phyloP scores from a whole-genome alignment of 2,797 vertebrate genomes.

The Xerus rutilus region DNA sequence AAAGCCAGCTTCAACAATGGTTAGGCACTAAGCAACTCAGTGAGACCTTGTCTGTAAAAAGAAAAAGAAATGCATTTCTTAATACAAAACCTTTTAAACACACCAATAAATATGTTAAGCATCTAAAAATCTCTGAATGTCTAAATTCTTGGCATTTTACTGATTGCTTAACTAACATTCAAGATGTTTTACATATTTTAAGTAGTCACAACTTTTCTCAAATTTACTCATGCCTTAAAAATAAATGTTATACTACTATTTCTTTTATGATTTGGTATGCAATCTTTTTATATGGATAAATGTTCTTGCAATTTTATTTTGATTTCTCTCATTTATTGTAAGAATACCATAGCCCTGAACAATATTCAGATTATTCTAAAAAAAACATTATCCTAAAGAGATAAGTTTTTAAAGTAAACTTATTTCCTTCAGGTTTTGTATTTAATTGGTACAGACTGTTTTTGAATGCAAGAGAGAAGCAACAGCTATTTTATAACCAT shows the following conservation, averaged over 20 bases:
- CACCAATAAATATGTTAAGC: background rate
- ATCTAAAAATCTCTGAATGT: slow-evolving; percentile 56
- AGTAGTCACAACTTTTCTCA: slow-evolving; percentile 34
- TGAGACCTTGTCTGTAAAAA: too few relatives aligned
- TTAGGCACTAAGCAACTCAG: too few relatives aligned
- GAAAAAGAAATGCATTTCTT: too few relatives aligned
- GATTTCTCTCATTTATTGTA: background rate
- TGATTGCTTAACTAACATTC: slow-evolving; percentile 45
- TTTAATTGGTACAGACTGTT: background rate
- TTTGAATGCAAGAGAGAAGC: background rate
- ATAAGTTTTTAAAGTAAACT: background rate
- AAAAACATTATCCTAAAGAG: background rate
- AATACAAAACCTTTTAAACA: slow-evolving; percentile 53
- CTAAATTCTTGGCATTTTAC: slow-evolving; percentile 14
- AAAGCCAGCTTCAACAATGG: too few relatives aligned
- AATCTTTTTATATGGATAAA: background rate
- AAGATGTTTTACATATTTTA: slow-evolving; percentile 54
- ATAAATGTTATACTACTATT: background rate
- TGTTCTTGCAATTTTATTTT: background rate
- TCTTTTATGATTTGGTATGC: background rate
- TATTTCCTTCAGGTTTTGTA: background rate
- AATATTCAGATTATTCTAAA: background rate
- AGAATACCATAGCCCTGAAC: background rate
- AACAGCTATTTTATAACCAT: background rate
- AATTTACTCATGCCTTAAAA: slow-evolving; percentile 14